Conservation (phyloP, 1,140 invertebrate genomes). For the Drosophila kurseongensis region DNA sequence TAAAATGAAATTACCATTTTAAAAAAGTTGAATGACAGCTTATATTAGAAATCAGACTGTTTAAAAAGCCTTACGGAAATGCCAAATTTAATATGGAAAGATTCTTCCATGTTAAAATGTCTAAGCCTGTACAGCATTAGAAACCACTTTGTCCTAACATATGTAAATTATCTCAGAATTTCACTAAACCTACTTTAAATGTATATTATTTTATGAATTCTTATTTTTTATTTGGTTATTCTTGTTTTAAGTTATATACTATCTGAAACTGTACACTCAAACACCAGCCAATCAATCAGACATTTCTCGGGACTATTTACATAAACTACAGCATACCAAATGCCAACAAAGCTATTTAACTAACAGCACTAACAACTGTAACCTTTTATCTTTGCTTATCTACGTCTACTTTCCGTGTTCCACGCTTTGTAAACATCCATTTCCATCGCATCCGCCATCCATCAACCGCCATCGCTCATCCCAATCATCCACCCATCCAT, state of each 20-base stretch:
- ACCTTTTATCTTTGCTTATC: slow-evolving; percentile 24
- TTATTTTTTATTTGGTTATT: slow-evolving; percentile 7
- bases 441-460: background rate
- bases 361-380: slow-evolving; percentile 23
- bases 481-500: slow-evolving; percentile 29
- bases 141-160: background rate
- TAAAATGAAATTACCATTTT: too few species aligned
- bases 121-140: too few species aligned
- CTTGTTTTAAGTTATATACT: slow-evolving; percentile 30
- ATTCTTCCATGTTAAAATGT: too few species aligned
- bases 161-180: background rate
- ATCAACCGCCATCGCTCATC: slow-evolving; percentile 21
- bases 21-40: too few species aligned
- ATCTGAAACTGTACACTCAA: slow-evolving; percentile 63
- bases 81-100: too few species aligned
- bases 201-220: slow-evolving; percentile 24
- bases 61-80: too few species aligned
- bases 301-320: slow-evolving; percentile 2
- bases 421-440: slow-evolving; percentile 23
- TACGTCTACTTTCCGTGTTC: slow-evolving; percentile 15
- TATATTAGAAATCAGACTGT: too few species aligned
- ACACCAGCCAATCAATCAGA: slow-evolving; percentile 63
- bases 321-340: slow-evolving; percentile 21
- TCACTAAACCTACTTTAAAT: slow-evolving; percentile 1
- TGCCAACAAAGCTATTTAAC: slow-evolving; percentile 18